Evolutionary conservation across 2,888 invertebrate genomes (phyloP).

Genomic region (Labia minor): DNA sequence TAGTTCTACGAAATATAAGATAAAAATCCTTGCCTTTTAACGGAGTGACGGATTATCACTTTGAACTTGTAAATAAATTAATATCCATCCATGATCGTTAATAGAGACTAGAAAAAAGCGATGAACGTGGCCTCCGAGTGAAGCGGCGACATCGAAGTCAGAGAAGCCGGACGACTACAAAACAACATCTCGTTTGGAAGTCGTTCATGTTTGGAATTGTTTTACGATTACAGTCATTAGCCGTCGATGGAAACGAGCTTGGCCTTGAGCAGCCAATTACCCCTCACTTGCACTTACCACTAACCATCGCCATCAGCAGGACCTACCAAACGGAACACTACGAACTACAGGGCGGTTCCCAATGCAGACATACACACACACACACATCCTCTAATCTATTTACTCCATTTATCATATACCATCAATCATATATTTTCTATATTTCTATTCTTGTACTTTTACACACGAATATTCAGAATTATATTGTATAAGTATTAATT

Average conservation of each 20-base stretch:
- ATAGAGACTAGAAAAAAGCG: neutral
- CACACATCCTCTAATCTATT: no score
- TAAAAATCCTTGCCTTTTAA: no score
- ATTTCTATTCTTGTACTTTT: no score
- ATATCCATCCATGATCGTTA: no score
- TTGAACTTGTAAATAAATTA: neutral
- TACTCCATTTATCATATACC: no score
- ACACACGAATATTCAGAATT: no score
- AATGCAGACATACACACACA: no score
- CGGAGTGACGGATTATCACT: neutral
- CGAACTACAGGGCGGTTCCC: neutral
- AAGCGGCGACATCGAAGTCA: neutral
- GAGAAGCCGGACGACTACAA: neutral
- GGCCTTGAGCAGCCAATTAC: neutral
- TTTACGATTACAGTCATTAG: neutral
- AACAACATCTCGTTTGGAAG: neutral
- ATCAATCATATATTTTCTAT: no score
- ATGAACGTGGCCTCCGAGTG: neutral
- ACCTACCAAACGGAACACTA: no score
- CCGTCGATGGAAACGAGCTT: neutral
- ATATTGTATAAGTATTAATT: no score
- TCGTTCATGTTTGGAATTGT: neutral
- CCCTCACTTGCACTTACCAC: neutral
- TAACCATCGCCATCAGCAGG: neutral
- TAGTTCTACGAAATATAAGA: no score